Evolutionary conservation across 2,113 vertebrate species (phyloP), one percentile per base, ranked within the genome.

Genomic region (Tylochromis polylepis): DNA sequence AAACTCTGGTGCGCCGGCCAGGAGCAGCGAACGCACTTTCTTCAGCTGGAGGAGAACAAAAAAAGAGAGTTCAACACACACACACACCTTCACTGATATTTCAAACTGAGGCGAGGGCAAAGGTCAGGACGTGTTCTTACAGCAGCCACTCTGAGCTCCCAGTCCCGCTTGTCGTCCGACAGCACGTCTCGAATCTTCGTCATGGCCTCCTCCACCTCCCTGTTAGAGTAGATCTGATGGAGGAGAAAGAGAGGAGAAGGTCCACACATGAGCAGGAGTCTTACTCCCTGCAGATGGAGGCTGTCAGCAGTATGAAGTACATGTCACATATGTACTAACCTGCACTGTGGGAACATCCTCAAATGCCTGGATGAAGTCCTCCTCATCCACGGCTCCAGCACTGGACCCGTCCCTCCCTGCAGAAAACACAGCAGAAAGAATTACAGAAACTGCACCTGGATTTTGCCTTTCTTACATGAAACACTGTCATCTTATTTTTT

Each of bases 161-260:
- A 99, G 92, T 99, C 98, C 20, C 97, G 97, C 92, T 99, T 99
- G 93, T 99, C 98, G 87, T 99, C 98, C 3, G 98, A 98, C 81
- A 99, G 96, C 56, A 99, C 97, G 84, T 99, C 98, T 62, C 98
- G 95, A 90, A 99, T 97, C 97, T 99, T 99, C 72, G 97, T 97
- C 96, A 99, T 96, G 8, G 98, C 98, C 93, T 99, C 98, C 95
- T 99, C 98, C 91, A 99, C 97, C 95, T 99, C 98, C 92, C 98
- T 96, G 96, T 97, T 97, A 67, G 98, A 98, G 95, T 98, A 98
- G 72, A 99, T 97, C 98, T 99, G 93, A 49, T 90, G 85, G 9
- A 46, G 49, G 9, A 56, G 3, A 38, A 46, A 27, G 8, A 51
- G 20, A 8, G 43, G 29, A 34, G 24, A 77, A 12, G 43, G 24